These are phyloP conservation scores for Melitaea athalia DNA, from an alignment of 2,888 invertebrate species.

Conservation along the genomic window DNA sequence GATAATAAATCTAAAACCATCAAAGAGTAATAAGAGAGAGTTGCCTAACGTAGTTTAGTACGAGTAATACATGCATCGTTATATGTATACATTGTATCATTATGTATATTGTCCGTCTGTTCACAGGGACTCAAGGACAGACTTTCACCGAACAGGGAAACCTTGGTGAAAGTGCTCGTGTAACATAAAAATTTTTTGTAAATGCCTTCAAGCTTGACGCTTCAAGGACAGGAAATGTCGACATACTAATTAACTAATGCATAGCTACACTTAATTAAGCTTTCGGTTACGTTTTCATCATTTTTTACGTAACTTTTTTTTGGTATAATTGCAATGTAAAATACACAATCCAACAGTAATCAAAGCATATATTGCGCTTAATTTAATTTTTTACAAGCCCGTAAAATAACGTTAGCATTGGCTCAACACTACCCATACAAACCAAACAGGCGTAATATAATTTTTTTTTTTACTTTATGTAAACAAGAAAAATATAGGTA, in stretches of 20 bases:
- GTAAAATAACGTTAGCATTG: too few relatives aligned
- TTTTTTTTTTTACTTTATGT: too few relatives aligned
- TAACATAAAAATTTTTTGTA: slow-evolving; percentile 26
- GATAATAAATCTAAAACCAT: neutral
- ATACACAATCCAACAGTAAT: too few relatives aligned
- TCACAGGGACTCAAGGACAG: slow-evolving; percentile 57
- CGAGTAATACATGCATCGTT: slow-evolving; percentile 20
- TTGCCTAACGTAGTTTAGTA: slow-evolving; percentile 7
- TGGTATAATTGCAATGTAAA: too few relatives aligned
- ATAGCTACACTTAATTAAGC: neutral
- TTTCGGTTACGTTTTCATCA: neutral
- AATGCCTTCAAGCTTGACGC: slow-evolving; percentile 29
- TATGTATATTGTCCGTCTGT: slow-evolving; percentile 48
- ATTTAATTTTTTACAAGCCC: too few relatives aligned
- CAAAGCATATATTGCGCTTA: too few relatives aligned
- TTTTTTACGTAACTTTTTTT: neutral
- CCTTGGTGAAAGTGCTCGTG: slow-evolving; percentile 61
- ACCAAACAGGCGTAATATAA: too few relatives aligned
- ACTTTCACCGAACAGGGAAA: slow-evolving; percentile 73
- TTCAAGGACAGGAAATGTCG: slow-evolving; percentile 30
- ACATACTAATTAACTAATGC: slow-evolving; percentile 16
- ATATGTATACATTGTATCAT: slow-evolving; percentile 1
- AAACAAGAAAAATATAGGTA: too few relatives aligned
- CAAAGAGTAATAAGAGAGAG: slow-evolving; percentile 2
- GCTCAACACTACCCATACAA: too few relatives aligned